Conservation (phyloP, 1,140 invertebrate species). For the Diabrotica virgifera region DNA sequence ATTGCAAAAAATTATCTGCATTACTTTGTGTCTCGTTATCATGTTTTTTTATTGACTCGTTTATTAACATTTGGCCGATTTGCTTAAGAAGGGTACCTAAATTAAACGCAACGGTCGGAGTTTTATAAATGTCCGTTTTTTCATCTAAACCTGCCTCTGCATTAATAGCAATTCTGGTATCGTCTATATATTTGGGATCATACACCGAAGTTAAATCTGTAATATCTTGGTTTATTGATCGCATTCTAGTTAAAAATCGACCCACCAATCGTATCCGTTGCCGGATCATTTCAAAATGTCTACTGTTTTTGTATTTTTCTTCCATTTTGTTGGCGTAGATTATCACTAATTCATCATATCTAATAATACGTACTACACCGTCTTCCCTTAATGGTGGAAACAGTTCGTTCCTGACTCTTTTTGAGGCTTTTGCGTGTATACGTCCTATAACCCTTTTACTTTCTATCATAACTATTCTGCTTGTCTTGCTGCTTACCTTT, state of each 20-base stretch:
- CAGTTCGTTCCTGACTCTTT: too few species aligned
- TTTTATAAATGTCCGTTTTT: slow-evolving; percentile 9
- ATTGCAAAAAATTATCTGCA: slow-evolving; percentile 6
- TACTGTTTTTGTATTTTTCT: slow-evolving; percentile 11
- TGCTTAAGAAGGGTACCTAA: not conserved
- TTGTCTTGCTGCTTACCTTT: too few species aligned
- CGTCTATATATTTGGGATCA: slow-evolving; percentile 16
- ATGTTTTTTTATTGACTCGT: slow-evolving; percentile 13
- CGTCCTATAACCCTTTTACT: too few species aligned
- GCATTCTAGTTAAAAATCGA: slow-evolving; percentile 7
- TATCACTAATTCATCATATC: too few species aligned
- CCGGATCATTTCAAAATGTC: slow-evolving; percentile 17
- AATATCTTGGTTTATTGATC: not conserved
- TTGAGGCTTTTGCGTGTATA: too few species aligned
- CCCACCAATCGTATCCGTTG: slow-evolving; percentile 10
- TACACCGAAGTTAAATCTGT: slow-evolving; percentile 17
- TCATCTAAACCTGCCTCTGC: too few species aligned
- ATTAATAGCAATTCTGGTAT: slow-evolving; percentile 5
- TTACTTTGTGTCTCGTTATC: not conserved
- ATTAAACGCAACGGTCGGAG: not conserved
- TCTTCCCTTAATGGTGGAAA: too few species aligned
- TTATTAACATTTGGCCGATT: not conserved
- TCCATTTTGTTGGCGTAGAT: slow-evolving; percentile 19
- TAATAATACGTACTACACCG: too few species aligned
- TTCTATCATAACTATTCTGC: too few species aligned